Conservation (phyloP, 1,140 invertebrate genomes). For the Euschistus heros region DNA sequence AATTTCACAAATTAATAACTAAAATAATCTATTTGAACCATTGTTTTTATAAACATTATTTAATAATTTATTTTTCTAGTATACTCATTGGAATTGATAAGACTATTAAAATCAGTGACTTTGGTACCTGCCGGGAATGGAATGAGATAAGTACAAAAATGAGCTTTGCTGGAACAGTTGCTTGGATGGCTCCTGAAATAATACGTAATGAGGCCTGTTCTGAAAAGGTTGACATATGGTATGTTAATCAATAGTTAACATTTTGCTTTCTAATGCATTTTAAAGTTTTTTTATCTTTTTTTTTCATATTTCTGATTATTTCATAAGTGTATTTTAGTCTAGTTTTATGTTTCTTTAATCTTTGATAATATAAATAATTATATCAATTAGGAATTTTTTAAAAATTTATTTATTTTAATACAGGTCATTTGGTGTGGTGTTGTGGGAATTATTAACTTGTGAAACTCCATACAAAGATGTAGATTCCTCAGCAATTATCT, state of each 20-base stretch:
- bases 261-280: background rate
- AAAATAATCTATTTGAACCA: no score
- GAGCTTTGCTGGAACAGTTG: conserved; percentile 94
- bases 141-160: conserved; percentile 92
- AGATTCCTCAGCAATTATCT: conserved; percentile 94
- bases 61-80: conserved; percentile 45
- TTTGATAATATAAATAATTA: no score
- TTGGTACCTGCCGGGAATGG: conserved; percentile 91
- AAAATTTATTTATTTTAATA: background rate
- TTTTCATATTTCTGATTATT: background rate
- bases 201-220: conserved; percentile 93
- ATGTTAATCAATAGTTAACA: conserved; percentile 27
- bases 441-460: conserved; percentile 94
- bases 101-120: conserved; percentile 93
- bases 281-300: background rate
- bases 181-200: conserved; percentile 99
- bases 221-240: conserved; percentile 95
- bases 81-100: conserved; percentile 85
- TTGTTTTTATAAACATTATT: background rate
- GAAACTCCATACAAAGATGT: conserved; percentile 95
- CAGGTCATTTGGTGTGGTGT: conserved; percentile 88
- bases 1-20: no score
- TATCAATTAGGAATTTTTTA: no score
- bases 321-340: background rate
- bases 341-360: no score